Conservation (phyloP, 2,113 vertebrate species). For the Chloropsis hardwickii region DNA sequence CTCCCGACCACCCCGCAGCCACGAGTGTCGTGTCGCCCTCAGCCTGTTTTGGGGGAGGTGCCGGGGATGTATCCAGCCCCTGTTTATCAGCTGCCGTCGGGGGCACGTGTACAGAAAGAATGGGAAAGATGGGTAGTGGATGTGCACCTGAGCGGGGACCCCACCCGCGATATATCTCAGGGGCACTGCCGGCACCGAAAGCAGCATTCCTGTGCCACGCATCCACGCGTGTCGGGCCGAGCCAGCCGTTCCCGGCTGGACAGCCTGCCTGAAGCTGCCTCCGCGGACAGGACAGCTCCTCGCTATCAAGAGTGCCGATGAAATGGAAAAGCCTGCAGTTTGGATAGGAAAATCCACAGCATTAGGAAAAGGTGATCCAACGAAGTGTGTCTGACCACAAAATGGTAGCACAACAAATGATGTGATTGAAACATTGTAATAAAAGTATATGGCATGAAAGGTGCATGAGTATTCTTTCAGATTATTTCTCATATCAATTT, state of each 20-base stretch:
- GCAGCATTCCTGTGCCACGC: neutral
- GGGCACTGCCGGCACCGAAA: neutral
- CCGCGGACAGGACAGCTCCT: accelerated
- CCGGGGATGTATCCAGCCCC: neutral
- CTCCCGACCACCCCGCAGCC: neutral
- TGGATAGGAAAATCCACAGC: neutral
- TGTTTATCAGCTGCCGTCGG: neutral
- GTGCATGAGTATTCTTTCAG: neutral
- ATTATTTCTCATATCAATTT: neutral
- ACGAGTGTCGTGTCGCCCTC: neutral
- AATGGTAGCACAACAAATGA: neutral
- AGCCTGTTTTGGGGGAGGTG: neutral
- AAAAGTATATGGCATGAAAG: neutral
- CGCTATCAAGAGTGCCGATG: accelerated
- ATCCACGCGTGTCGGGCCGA: neutral
- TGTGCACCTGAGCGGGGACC: accelerated
- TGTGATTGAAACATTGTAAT: neutral
- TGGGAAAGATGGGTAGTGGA: neutral
- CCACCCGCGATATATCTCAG: accelerated
- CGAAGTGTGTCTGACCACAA: neutral
- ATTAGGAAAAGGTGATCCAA: neutral
- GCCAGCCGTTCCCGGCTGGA: too few relatives aligned
- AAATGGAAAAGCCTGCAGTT: neutral
- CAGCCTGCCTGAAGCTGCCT: neutral
- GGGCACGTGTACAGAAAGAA: neutral